Evolutionary conservation across 2,113 vertebrate genomes (phyloP), one percentile per base, ranked within the genome.

Genomic region (Paedocypris sp.): DNA sequence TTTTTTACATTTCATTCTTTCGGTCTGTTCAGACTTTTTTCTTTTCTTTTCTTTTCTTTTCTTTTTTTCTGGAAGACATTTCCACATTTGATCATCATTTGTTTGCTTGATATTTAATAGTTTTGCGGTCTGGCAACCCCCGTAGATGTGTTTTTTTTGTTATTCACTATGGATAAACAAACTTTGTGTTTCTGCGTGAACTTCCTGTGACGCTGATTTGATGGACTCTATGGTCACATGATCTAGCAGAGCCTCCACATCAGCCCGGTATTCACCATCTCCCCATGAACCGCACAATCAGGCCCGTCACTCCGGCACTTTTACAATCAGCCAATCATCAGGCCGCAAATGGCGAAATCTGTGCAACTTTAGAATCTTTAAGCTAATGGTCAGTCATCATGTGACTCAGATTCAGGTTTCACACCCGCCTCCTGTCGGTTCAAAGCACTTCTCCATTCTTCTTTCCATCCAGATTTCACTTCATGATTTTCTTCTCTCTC

Each of bases 21-120:
- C n/a, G n/a, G n/a, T n/a, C n/a, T n/a, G n/a, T n/a, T 35, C 13
- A 39, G 1, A 5, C 60, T 47, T 48, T 64, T 46, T n/a, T 43
- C 19, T 19, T 4, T 36, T 11, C 28, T 10, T 22, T 28, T 47
- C 19, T 47, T 22, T 80, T 68, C 64, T 66, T 74, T 66, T 62
- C 53, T 26, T 49, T 50, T n/a, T 70, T 58, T 47, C 29, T 45
- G 31, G 39, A 25, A 60, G 60, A 16, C 16, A 23, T 48, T 26
- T 23, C 57, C 46, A 23, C 22, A 4, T 79, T 70, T 79, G 64
- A 63, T 68, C 73, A 64, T 71, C 56, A 59, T 53, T 51, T 56
- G 45, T 26, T 31, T 29, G 52, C 66, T 60, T 73, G 6, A 33
- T 6, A 10, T 5, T 41, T 18, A 2, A 8, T 39, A 9, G 13